Percentiles rank a stretch among this genome's conserved stretches.
Evolutionary conservation across 2,797 vertebrate species (phyloP).

Genomic region (Australoheros facetus): DNA sequence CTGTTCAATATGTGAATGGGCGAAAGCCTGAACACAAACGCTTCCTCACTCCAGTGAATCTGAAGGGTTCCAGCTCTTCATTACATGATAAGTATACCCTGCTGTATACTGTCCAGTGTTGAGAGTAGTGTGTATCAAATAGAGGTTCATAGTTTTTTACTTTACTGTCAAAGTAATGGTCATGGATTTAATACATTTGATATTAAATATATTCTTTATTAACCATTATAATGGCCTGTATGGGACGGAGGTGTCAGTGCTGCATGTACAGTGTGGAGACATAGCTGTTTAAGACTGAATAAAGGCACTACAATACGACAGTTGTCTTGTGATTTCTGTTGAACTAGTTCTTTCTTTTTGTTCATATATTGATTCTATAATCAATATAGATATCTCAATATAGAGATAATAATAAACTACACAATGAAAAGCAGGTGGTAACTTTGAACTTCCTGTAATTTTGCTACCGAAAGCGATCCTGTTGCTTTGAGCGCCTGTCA

Average conservation of each 20-base stretch:
- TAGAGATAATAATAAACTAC: no score
- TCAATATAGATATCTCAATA: not conserved
- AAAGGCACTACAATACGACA: not conserved
- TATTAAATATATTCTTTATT: not conserved
- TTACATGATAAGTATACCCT: not conserved
- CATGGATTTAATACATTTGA: not conserved
- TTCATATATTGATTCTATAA: rapidly evolving
- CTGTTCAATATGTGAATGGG: slow-evolving; percentile 2
- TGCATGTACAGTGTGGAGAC: not conserved
- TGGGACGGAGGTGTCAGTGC: not conserved
- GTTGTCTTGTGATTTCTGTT: not conserved
- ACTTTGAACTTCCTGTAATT: not conserved
- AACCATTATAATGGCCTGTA: not conserved
- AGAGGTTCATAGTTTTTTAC: slow-evolving; percentile 6
- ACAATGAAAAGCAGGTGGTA: not conserved
- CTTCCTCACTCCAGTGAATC: slow-evolving; percentile 12
- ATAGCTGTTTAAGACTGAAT: not conserved
- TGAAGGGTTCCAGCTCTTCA: not conserved
- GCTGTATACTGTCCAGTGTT: not conserved
- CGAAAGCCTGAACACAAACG: not conserved
- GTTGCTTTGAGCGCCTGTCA: not conserved
- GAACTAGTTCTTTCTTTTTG: not conserved
- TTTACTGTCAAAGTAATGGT: not conserved
- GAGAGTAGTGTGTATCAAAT: not conserved
- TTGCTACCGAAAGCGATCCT: not conserved